A percentile compares a stretch with the other conserved stretches of the same genome.
These are phyloP conservation scores for Acipenser ruthenus DNA, from an alignment of 2,797 vertebrate species.

Conservation along the genomic window DNA sequence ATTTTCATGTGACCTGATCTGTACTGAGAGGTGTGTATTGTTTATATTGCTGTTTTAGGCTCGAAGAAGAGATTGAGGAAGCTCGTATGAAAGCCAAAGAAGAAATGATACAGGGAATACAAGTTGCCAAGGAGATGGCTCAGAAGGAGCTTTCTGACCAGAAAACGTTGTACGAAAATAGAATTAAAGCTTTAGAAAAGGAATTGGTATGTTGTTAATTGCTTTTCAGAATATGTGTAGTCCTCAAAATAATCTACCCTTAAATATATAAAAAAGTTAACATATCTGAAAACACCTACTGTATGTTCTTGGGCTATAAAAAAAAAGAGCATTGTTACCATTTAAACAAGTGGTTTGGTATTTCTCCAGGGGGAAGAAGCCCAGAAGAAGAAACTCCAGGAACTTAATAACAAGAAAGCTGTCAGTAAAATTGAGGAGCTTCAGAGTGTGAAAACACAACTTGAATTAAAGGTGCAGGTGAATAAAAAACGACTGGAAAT, in stretches of 20 bases:
- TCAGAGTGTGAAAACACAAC: slow-evolving; percentile 65
- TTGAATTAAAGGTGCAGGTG: slow-evolving; percentile 73
- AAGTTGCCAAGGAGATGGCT: slow-evolving; percentile 85
- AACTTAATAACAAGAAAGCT: slow-evolving; percentile 63
- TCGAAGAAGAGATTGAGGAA: slow-evolving; percentile 87
- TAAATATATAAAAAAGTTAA: neutral
- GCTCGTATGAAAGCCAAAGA: slow-evolving; percentile 82
- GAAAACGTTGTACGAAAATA: slow-evolving; percentile 71
- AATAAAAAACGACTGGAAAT: slow-evolving; percentile 78
- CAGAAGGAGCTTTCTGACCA: slow-evolving; percentile 79
- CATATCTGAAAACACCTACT: neutral
- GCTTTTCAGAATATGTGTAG: neutral
- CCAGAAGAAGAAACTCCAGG: slow-evolving; percentile 65
- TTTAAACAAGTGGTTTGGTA: neutral
- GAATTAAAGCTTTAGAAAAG: slow-evolving; percentile 69
- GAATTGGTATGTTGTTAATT: slow-evolving; percentile 65
- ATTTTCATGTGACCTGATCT: neutral
- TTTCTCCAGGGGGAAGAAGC: slow-evolving; percentile 68
- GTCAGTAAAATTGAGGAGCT: slow-evolving; percentile 73
- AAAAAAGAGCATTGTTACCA: neutral
- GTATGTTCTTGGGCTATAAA: neutral
- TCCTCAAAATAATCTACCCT: neutral
- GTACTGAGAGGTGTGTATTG: neutral
- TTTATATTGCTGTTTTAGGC: slow-evolving; percentile 42
- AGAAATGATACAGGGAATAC: slow-evolving; percentile 91